Evolutionary conservation across 2,113 vertebrate genomes (phyloP).

Genomic region (Lichenostomus cassidix): DNA sequence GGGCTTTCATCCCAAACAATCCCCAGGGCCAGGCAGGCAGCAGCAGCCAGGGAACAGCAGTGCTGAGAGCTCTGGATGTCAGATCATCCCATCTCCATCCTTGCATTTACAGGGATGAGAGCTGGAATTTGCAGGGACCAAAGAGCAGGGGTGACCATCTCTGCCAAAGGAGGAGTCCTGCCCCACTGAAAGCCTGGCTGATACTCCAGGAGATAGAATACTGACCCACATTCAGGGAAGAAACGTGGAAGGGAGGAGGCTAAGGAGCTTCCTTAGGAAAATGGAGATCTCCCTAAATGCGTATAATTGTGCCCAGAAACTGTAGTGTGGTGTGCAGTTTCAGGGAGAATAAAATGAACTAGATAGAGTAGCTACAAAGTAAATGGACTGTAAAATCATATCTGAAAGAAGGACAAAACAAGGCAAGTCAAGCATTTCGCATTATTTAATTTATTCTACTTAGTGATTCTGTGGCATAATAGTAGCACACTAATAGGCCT

Average conservation of each 20-base stretch:
- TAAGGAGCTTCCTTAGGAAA: not conserved
- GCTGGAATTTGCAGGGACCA: not conserved
- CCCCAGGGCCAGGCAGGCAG: not conserved
- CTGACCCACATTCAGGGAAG: not conserved
- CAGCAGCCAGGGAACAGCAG: accelerated
- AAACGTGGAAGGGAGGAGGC: not conserved
- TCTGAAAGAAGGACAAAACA: constrained; percentile 52
- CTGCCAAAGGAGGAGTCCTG: not conserved
- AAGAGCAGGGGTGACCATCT: not conserved
- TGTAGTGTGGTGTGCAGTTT: not conserved
- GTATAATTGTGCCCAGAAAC: not conserved
- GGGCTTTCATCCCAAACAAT: not conserved
- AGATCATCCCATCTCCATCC: not conserved
- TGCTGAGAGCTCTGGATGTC: accelerated
- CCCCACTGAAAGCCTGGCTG: not conserved
- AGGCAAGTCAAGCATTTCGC: constrained; percentile 2
- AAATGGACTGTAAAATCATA: constrained; percentile 52
- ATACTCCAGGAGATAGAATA: not conserved
- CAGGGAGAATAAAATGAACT: not conserved
- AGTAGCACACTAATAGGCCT: constrained; percentile 26
- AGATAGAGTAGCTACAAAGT: not conserved
- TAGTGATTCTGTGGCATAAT: not conserved
- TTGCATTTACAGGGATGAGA: not conserved
- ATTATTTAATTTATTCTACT: constrained; percentile 35
- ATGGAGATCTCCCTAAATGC: not conserved